Evolutionary conservation across 2,888 invertebrate genomes (phyloP), one percentile per base, ranked within the genome.

Genomic region (Platycnemis pennipes): DNA sequence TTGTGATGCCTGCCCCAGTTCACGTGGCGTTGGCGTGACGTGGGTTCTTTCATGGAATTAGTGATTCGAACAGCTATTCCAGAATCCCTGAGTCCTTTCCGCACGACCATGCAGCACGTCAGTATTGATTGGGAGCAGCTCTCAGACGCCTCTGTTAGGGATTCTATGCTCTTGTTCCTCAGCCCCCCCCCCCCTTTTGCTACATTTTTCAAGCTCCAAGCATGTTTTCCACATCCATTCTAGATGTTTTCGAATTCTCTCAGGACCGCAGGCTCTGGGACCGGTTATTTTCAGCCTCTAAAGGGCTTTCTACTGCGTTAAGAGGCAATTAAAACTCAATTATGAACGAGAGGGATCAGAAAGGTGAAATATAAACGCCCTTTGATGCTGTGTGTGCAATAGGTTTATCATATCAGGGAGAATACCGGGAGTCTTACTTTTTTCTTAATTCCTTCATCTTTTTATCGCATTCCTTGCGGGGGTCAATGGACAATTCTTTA

Each of bases 171-270:
- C 77, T 11, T 31, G 37, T 77, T 37, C 77, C 37, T 77, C 69
- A 77, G 22, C 31, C 2, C 11, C 69, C 69, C 77, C 77, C 69
- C 69, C 77, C 77, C 63, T 37, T 16, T 77, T 63, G 63, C 77
- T 77, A n/a, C 77, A 77, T 77, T 77, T 77, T 77, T 37, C 22
- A 37, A 77, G 77, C 8, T 37, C 77, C 16, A 2, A 77, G 77
- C 31, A 77, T 77, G 77, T 77, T 77, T 13, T 77, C 77, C 77
- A 22, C 77, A 37, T 77, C 77, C 77, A n/a, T 77, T n/a, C 77
- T 11, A 37, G 26, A 31, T 77, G 37, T 77, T 77, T n/a, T 37
- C 16, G 31, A 77, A 77, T 77, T 77, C 31, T 77, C 77, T 77
- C 4, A 77, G 77, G 77, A 77, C 77, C 37, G 77, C 77, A 1